Evolutionary conservation across 2,888 invertebrate species (phyloP), one percentile per base, ranked within the genome.

Genomic region (Cheilosia variabilis): DNA sequence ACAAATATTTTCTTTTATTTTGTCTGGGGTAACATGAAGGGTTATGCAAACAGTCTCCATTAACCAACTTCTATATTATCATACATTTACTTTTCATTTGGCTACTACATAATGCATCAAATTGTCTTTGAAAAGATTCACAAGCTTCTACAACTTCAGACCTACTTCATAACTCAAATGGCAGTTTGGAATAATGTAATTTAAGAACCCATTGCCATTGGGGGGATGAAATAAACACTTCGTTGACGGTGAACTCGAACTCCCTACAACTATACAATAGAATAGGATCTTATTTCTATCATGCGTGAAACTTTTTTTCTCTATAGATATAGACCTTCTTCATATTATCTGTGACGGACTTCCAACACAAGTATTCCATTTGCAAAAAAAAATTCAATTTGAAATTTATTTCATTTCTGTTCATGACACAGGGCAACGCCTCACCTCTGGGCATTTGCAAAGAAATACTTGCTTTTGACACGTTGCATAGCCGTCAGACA

Each of bases 341-440:
- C 62, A 31, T 34, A 45, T 22, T 45, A 69, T 19, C 47, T 17
- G 15, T n/a, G 13, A 84, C 50, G 62, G 57, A 65, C 75, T 80
- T 17, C 24, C n/a, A 80, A 80, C 84, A 86, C 60, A 75, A 57
- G 71, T 80, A 80, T 80, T 86, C 84, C 76, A 86, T 86, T 86
- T 66, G 71, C 50, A 62, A 60, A 76, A 76, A 50, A 52, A 76
- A 76, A 75, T 80, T 80, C 60, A 80, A 75, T 80, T 80, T 76
- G 50, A 60, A 80, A 65, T 86, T 62, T 73, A 78, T 62, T 78
- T 66, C 53, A 41, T 57, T 68, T 63, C 34, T 62, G 52, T 41
- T 79, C 37, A 31, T 41, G 63, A 27, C 68, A 83, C 37, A 58
- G 58, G 58, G 53, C 52, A 75, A 55, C 58, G 43, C 68, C 63